These are phyloP conservation scores for Julus scandinavius DNA, from an alignment of 2,888 invertebrate genomes.

Conservation along the genomic window DNA sequence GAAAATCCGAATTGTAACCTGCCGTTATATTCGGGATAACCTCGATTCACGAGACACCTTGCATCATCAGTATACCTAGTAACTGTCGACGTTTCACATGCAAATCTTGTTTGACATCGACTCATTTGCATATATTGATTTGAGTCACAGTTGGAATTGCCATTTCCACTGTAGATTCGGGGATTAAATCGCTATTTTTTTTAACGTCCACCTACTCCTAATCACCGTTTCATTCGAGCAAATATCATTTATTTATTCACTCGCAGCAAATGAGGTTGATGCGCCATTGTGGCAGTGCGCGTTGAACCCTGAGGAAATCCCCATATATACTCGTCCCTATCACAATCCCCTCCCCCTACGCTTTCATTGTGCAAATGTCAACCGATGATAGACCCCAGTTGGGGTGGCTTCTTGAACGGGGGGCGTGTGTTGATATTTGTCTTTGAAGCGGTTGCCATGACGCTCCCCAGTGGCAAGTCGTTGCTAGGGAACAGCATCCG, in stretches of 20 bases:
- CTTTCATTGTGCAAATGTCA: slow-evolving; percentile 17
- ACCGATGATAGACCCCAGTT: background rate
- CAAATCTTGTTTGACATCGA: background rate
- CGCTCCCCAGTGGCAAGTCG: slow-evolving; percentile 37
- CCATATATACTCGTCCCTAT: background rate
- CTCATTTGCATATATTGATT: slow-evolving; percentile 29
- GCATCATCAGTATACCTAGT: background rate
- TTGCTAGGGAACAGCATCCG: slow-evolving; percentile 49
- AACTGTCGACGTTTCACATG: background rate
- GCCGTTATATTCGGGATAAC: too few relatives aligned
- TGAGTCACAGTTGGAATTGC: background rate
- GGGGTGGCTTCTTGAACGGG: background rate
- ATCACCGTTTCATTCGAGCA: slow-evolving; percentile 37
- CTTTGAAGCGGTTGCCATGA: slow-evolving; percentile 47
- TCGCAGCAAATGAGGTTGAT: slow-evolving; percentile 18
- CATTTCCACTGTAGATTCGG: background rate
- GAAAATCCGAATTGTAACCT: too few relatives aligned
- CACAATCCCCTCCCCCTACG: background rate
- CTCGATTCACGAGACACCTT: background rate
- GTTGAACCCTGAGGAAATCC: slow-evolving; percentile 37
- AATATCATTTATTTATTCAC: slow-evolving; percentile 24
- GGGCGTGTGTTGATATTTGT: slow-evolving; percentile 9
- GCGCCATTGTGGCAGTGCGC: slow-evolving; percentile 35
- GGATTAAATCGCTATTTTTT: slow-evolving; percentile 1
- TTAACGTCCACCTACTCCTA: slow-evolving; percentile 22